Base-by-base conservation (phyloP, 2,797 vertebrate genomes). In the Xerus rutilus region DNA sequence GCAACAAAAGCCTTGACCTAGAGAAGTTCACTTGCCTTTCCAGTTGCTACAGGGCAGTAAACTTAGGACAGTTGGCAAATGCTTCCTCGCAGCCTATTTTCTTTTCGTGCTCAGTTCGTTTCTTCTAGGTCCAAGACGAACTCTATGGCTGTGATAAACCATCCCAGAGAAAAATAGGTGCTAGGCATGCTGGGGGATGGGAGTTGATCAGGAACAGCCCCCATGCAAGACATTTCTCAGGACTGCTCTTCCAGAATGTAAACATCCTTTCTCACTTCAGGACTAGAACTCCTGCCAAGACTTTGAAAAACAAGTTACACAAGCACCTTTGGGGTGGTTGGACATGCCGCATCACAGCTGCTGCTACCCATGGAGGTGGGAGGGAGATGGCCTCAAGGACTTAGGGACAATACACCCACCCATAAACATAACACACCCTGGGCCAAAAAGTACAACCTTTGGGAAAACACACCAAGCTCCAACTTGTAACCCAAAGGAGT, bases 281-380 rank as follows among this genome's bases (percentile, higher is more conserved):
- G 69, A 86, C 89, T 39, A 28, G 77, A 94, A 85, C 86, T 91
- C 78, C 94, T 96, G 95, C 97, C 96, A 97, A 79, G 83, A 85
- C 94, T 89, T 83, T 62, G 96, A 81, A 97, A 97, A 96, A 95
- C 90, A 96, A 96, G 93, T 97, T 96, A 96, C 89, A 96, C 89
- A 95, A 96, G 95, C 87, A 95, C 84, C 93, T 96, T 86, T 91
- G 69, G 93, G 81, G 69, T n/a, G 59, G 32, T 13, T 90, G 72
- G 79, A 91, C 79, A 74, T 4, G 72, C 88, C 84, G 52, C 45
- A 78, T 39, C 91, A 82, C 9, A 4, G 93, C 62, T n/a, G 82
- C 69, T 90, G 70, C 88, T 77, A 20, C 35, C 17, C 0, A 0
- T n/a, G 25, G 23, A 1, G 20, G 62, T 30, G 20, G 14, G 35